Percentiles rank a stretch among this genome's conserved stretches.
These are phyloP conservation scores for Trachemys scripta DNA, from an alignment of 2,113 vertebrate species.

Conservation along the genomic window DNA sequence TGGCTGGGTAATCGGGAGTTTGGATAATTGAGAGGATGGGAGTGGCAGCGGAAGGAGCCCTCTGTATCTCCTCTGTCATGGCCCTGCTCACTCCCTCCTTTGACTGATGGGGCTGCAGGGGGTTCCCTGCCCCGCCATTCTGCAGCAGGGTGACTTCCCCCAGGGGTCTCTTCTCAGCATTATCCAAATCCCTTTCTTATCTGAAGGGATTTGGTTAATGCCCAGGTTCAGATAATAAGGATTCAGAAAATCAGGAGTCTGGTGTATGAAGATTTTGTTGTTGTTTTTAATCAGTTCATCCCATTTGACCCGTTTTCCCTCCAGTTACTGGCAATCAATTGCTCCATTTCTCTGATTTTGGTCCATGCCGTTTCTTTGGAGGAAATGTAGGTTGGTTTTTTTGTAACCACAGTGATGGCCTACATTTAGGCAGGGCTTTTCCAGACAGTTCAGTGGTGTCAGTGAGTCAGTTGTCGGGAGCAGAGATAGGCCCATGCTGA, in stretches of 20 bases:
- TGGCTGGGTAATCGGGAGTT: too few species aligned
- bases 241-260: too few species aligned
- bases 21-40: too few species aligned
- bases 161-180: background rate
- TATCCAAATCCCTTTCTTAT: background rate
- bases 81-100: background rate
- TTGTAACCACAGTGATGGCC: background rate
- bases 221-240: background rate
- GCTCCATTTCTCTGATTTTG: slow-evolving; percentile 16
- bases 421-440: background rate
- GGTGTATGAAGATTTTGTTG: too few species aligned
- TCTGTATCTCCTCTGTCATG: too few species aligned
- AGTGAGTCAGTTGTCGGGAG: background rate
- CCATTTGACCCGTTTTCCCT: slow-evolving; percentile 37
- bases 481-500: background rate
- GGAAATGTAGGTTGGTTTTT: background rate
- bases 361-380: background rate
- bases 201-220: background rate
- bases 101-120: background rate
- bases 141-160: background rate
- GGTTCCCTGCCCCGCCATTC: too few species aligned
- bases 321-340: slow-evolving; percentile 34
- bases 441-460: background rate
- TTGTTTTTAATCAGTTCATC: background rate
- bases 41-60: too few species aligned